These are phyloP conservation scores for Drosophila vallismaia DNA, from an alignment of 2,888 invertebrate species.

Conservation along the genomic window DNA sequence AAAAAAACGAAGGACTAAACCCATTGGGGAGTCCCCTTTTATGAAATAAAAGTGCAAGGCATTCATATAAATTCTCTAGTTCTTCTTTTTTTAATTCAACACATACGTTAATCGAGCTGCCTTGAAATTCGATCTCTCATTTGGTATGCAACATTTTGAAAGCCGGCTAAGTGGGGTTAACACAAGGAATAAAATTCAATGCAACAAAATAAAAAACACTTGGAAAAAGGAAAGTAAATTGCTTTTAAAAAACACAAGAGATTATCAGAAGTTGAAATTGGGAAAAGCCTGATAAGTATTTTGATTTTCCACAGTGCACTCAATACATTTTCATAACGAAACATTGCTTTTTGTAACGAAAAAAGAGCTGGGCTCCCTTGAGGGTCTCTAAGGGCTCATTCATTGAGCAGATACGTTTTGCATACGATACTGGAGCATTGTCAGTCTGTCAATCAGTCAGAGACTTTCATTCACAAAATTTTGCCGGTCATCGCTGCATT, in stretches of 20 bases:
- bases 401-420: constrained; percentile 36
- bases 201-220: constrained; percentile 2
- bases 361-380: constrained; percentile 33
- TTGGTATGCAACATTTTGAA: constrained; percentile 59
- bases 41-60: constrained; percentile 75
- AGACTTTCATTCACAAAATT: constrained; percentile 22
- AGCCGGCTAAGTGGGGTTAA: constrained; percentile 69
- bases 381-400: constrained; percentile 42
- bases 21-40: constrained; percentile 37
- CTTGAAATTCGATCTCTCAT: constrained; percentile 65
- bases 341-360: constrained; percentile 15
- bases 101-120: constrained; percentile 80
- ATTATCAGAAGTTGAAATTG: too few species aligned
- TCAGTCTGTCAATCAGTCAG: constrained; percentile 39
- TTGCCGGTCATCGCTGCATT: constrained; percentile 50
- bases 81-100: constrained; percentile 78
- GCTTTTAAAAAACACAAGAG: not conserved
- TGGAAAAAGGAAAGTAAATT: not conserved
- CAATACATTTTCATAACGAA: not conserved
- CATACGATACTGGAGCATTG: constrained; percentile 55
- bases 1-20: constrained; percentile 43
- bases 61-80: constrained; percentile 15
- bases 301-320: constrained; percentile 10
- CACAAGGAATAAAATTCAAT: constrained; percentile 11
- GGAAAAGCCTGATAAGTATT: too few species aligned